Conservation (phyloP, 1,140 invertebrate species). For the Drosophila bifasciata region DNA sequence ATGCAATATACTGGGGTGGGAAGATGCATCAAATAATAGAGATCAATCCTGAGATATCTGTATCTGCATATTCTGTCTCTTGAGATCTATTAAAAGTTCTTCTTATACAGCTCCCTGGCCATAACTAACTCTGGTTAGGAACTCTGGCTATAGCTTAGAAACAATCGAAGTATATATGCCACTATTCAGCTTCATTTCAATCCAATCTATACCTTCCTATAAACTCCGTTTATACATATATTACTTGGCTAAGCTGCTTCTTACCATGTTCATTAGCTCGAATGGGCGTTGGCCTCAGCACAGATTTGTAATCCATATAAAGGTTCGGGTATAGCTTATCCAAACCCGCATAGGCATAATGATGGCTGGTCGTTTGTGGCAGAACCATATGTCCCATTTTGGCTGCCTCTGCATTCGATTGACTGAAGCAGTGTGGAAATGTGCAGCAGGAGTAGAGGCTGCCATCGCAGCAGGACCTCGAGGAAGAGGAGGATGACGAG, state of each 20-base stretch:
- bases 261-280: slow-evolving; percentile 69
- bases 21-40: background rate
- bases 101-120: too few species aligned
- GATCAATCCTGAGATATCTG: too few species aligned
- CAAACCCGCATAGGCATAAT: slow-evolving; percentile 47
- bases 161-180: too few species aligned
- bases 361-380: slow-evolving; percentile 6
- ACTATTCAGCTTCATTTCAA: too few species aligned
- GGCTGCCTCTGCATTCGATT: slow-evolving; percentile 26
- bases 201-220: too few species aligned
- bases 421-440: slow-evolving; percentile 53
- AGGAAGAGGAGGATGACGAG: background rate
- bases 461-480: slow-evolving; percentile 56
- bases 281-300: slow-evolving; percentile 71
- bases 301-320: slow-evolving; percentile 75
- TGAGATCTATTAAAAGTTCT: too few species aligned
- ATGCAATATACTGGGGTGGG: background rate
- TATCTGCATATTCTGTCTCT: too few species aligned
- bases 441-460: slow-evolving; percentile 58
- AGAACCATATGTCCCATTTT: slow-evolving; percentile 25
- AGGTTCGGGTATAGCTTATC: slow-evolving; percentile 65
- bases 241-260: background rate
- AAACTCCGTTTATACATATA: background rate
- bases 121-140: too few species aligned
- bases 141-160: too few species aligned